phyloP scores from a whole-genome alignment of 2,888 invertebrate genomes.

The Idaea biselata region DNA sequence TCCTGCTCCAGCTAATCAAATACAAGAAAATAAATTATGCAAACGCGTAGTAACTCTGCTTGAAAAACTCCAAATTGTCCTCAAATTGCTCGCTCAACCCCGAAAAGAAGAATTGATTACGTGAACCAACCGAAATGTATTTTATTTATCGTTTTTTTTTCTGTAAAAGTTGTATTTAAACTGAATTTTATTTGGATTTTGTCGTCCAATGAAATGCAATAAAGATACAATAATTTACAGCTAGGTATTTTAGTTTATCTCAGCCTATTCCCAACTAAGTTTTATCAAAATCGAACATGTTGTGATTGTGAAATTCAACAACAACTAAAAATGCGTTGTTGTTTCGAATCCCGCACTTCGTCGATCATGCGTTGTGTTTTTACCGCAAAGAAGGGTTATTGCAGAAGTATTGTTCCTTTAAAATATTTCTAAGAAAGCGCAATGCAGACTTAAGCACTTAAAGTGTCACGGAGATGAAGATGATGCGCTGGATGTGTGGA shows the following conservation, averaged over 20 bases:
- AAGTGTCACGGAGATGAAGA: too few species aligned
- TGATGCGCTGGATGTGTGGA: too few species aligned
- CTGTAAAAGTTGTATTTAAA: neutral
- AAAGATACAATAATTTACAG: neutral
- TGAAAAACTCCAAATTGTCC: slow-evolving; percentile 20
- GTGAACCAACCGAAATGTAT: slow-evolving; percentile 47
- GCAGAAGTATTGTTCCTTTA: too few species aligned
- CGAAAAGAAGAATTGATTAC: slow-evolving; percentile 54
- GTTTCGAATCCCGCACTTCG: too few species aligned
- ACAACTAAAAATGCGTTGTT: too few species aligned
- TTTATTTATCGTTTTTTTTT: slow-evolving; percentile 49
- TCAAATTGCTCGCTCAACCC: slow-evolving; percentile 43
- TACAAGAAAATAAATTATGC: neutral
- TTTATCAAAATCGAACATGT: too few species aligned
- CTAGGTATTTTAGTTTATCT: neutral
- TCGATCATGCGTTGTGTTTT: too few species aligned
- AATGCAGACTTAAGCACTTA: too few species aligned
- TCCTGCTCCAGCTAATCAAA: neutral
- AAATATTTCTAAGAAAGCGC: too few species aligned
- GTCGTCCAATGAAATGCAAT: neutral
- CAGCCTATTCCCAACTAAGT: too few species aligned
- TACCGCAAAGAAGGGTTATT: too few species aligned
- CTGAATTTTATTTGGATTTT: neutral
- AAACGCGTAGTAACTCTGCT: neutral
- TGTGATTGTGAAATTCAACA: too few species aligned